Evolutionary conservation across 2,888 invertebrate genomes (phyloP), one percentile per base, ranked within the genome.

Genomic region (Blastobasis adustella): DNA sequence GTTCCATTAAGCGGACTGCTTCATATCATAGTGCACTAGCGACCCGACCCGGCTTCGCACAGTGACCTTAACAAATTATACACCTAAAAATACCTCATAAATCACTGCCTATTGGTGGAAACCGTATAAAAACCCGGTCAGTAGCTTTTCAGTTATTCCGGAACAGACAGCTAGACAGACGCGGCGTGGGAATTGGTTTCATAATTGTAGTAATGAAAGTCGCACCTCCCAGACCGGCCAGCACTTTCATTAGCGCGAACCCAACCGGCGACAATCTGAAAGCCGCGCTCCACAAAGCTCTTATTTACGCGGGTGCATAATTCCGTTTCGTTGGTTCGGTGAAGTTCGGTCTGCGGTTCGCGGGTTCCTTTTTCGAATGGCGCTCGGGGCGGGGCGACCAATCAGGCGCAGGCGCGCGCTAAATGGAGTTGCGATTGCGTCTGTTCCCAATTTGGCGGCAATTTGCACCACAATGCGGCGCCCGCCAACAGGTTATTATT

Each of bases 371-470:
- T 61, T 65, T 51, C 57, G 63, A 60, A 50, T 52, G 55, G 58
- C 55, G 64, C 63, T 62, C 58, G 63, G 66, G 80, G 83, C 80
- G 82, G 74, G 75, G 63, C 83, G 74, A 81, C 86, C 87, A 85
- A 87, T 88, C 87, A 79, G 76, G 73, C 75, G 81, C 83, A 86
- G 83, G 77, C 80, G 73, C 66, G 63, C 58, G 70, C 71, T 79
- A 79, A 85, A 82, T 81, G 72, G 82, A 80, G 76, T 76, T 75
- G 76, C 49, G 77, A 76, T 73, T 72, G 73, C 73, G 70, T 75
- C 79, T 79, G 82, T 71, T 79, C 77, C 69, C 85, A 86, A 85
- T 86, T 84, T 86, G 80, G 76, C 75, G 75, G 77, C 83, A 87
- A 85, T 85, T 84, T 86, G 76, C 69, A 71, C 73, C 68, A 87